Evolutionary conservation across 2,797 vertebrate species (phyloP).

Genomic region (Bufotes viridis): DNA sequence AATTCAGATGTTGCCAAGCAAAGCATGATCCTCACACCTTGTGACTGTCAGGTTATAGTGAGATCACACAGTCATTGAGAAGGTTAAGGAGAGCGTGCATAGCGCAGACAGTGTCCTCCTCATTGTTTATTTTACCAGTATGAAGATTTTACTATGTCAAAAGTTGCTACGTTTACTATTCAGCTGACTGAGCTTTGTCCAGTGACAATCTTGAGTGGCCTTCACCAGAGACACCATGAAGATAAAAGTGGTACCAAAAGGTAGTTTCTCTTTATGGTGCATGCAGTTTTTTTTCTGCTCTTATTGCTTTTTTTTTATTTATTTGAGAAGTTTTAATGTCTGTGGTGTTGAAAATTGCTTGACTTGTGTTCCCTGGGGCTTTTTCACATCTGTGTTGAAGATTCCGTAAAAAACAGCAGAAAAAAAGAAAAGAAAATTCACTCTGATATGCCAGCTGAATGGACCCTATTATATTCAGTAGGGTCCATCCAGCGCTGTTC

Average conservation of each 20-base stretch:
- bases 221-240: neutral
- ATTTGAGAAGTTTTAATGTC: neutral
- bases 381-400: no score
- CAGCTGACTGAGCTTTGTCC: neutral
- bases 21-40: slow-evolving; percentile 49
- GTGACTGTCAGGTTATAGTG: slow-evolving; percentile 4
- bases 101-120: neutral
- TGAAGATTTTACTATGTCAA: neutral
- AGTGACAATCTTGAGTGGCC: neutral
- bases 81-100: slow-evolving; percentile 18
- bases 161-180: neutral
- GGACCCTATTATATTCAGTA: no score
- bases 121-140: neutral
- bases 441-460: no score
- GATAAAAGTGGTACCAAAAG: slow-evolving; percentile 24
- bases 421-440: no score
- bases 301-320: neutral
- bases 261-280: slow-evolving; percentile 2
- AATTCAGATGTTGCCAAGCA: slow-evolving; percentile 34
- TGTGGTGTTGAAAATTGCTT: neutral
- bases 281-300: neutral
- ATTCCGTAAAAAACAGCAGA: no score
- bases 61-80: slow-evolving; percentile 19
- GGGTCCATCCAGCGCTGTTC: no score
- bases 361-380: neutral